Evolutionary conservation across 2,113 vertebrate genomes (phyloP).

Genomic region (Pelvicachromis taeniatus): DNA sequence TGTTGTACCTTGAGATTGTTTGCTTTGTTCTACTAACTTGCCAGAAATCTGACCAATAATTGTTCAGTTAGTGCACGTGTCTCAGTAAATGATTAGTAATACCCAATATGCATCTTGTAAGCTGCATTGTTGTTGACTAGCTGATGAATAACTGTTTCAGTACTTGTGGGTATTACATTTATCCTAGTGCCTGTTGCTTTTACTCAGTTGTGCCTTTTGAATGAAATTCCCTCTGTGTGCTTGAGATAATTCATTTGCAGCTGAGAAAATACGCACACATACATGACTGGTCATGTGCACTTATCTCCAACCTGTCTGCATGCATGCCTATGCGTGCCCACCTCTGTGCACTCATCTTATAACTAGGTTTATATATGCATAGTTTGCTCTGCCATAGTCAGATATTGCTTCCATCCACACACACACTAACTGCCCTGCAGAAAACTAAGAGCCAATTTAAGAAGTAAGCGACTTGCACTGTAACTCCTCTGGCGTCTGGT

Average conservation of each 20-base stretch:
- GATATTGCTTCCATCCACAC: conserved; percentile 10
- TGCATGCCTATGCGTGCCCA: neutral
- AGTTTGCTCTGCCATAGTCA: neutral
- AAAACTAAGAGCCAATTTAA: conserved; percentile 42
- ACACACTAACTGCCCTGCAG: conserved; percentile 25
- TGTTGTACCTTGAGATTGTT: neutral
- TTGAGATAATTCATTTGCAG: neutral
- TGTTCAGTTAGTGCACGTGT: neutral
- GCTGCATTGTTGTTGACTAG: neutral
- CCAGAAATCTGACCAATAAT: neutral
- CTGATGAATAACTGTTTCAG: neutral
- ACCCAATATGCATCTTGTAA: neutral
- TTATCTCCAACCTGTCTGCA: neutral
- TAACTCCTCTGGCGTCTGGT: conserved; percentile 24
- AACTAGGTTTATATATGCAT: conserved; percentile 30
- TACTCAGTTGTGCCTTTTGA: neutral
- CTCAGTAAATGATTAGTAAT: neutral
- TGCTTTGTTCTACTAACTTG: neutral
- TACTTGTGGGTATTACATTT: neutral
- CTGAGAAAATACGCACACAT: neutral
- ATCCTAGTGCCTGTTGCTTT: neutral
- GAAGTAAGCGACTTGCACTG: conserved; percentile 29
- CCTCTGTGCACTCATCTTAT: neutral
- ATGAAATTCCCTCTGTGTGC: neutral
- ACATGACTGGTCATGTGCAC: neutral